Evolutionary conservation across 2,888 invertebrate species (phyloP), one percentile per base, ranked within the genome.

Genomic region (Malthinus seriepunctatus): DNA sequence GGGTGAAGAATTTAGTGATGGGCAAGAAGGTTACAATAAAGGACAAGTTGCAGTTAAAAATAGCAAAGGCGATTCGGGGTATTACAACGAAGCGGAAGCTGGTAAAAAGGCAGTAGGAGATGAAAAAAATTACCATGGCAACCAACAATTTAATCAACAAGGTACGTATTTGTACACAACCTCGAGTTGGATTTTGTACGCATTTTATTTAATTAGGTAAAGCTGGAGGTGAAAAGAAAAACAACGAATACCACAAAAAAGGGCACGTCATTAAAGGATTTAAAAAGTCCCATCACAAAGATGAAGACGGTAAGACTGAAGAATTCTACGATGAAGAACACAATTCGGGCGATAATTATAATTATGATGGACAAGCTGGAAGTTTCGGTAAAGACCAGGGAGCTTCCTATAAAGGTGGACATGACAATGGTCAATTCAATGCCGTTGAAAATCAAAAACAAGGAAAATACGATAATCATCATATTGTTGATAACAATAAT

Each of bases 231-330:
- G 81, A 84, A 63, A 66, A 84, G 32, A 83, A 84, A 56, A 80
- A 82, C 65, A 82, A 83, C 3, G 81, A 82, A 51, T 83, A 84
- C 42, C 86, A 86, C 72, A 85, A 85, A 68, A 87, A 86, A 64
- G 86, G 86, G 0, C 86, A 86, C 70, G 81, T 82, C 9, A 84
- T 85, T 72, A 86, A 87, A 72, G 86, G 87, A n/a, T 87, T 84
- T 74, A 86, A 87, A 71, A 80, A 83, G 3, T 85, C 86, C 3
- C 85, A 86, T 71, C 86, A 86, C 70, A 86, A 87, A 68, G 86
- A 87, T 67, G 87, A 87, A 67, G 83, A 85, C 66, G 86, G 86
- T 56, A 86, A 86, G 71, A 82, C 84, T 5, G 86, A 86, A 71
- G 85, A 82, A 67, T 87, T 83, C 78, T 87, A 85, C 67, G 87